phyloP scores from a whole-genome alignment of 2,113 vertebrate species.

The Sphyrna mokarran region DNA sequence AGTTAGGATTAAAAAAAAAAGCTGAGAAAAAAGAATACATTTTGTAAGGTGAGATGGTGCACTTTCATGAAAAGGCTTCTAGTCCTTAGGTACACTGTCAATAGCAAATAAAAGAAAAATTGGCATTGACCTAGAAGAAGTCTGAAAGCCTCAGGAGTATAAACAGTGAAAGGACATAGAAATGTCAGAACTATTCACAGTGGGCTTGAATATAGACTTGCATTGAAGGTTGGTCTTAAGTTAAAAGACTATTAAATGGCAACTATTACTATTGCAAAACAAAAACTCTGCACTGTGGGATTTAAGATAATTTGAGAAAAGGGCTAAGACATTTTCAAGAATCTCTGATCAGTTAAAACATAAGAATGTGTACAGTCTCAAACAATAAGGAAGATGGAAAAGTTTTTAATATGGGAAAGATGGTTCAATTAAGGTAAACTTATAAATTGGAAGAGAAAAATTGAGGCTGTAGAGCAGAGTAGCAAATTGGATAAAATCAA shows the following conservation, averaged over 20 bases:
- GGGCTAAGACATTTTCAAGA: background rate
- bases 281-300: too few relatives aligned
- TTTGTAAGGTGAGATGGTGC: background rate
- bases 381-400: background rate
- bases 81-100: background rate
- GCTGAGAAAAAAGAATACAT: background rate
- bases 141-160: constrained; percentile 9
- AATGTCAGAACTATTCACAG: constrained; percentile 26
- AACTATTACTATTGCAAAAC: background rate
- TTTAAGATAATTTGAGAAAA: background rate
- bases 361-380: background rate
- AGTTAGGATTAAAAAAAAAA: background rate
- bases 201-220: background rate
- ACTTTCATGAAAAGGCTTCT: background rate
- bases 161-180: constrained; percentile 19
- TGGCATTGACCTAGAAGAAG: background rate
- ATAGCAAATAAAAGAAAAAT: background rate
- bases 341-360: background rate
- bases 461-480: background rate
- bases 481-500: background rate
- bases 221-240: background rate
- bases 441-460: background rate
- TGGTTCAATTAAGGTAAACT: background rate
- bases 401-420: background rate
- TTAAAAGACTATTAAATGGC: background rate